These are phyloP conservation scores for Caenorhabditis uteleia DNA, from an alignment of 2,888 invertebrate genomes.

Conservation along the genomic window DNA sequence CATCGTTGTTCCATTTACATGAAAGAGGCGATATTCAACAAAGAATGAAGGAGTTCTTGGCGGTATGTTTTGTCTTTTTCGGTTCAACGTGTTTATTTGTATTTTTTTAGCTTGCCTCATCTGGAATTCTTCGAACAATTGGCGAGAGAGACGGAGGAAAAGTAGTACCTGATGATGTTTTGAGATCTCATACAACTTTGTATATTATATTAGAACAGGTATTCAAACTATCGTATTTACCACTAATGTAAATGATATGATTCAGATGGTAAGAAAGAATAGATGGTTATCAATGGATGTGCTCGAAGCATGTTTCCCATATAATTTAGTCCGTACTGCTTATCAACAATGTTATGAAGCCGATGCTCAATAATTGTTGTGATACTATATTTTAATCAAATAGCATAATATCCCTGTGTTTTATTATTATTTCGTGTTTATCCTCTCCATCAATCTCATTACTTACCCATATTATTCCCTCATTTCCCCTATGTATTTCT, in stretches of 20 bases:
- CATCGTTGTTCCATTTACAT: constrained; percentile 93
- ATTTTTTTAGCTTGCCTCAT: constrained; percentile 82
- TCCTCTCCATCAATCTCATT: too few relatives aligned
- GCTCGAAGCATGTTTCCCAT: constrained; percentile 97
- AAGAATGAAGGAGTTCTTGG: constrained; percentile 90
- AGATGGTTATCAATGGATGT: constrained; percentile 98
- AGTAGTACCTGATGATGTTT: constrained; percentile 79
- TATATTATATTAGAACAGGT: constrained; percentile 87
- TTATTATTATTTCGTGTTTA: too few relatives aligned
- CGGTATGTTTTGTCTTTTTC: constrained; percentile 71
- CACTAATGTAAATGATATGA: neutral
- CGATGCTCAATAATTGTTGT: constrained; percentile 13
- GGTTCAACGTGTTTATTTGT: neutral
- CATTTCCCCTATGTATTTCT: too few relatives aligned
- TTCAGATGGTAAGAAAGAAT: constrained; percentile 92
- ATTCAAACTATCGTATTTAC: neutral
- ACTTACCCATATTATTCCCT: too few relatives aligned
- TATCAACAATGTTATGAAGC: constrained; percentile 77
- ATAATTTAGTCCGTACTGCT: constrained; percentile 94
- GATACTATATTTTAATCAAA: too few relatives aligned
- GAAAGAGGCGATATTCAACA: constrained; percentile 95
- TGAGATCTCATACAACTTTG: constrained; percentile 88
- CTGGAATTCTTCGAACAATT: constrained; percentile 88
- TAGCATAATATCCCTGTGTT: too few relatives aligned
- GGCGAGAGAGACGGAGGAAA: constrained; percentile 83